Conservation (phyloP, 2,113 vertebrate species). For the Sialia sialis region DNA sequence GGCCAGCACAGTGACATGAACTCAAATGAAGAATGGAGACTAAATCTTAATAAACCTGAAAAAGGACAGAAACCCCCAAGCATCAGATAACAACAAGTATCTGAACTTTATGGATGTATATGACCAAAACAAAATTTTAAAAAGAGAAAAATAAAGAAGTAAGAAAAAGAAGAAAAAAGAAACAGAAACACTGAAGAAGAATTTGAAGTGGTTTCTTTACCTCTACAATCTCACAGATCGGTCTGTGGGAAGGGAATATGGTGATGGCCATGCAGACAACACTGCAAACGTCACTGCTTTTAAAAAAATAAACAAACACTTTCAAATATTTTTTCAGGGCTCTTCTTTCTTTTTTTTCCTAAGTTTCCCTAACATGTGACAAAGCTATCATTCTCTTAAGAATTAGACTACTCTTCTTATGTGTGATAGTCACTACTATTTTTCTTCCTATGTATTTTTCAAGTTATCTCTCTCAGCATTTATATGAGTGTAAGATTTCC, state of each 20-base stretch:
- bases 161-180: not conserved
- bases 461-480: not conserved
- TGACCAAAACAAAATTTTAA: not conserved
- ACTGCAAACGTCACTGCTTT: not conserved
- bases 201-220: not conserved
- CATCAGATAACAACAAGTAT: not conserved
- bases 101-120: not conserved
- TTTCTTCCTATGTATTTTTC: slow-evolving; percentile 10
- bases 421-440: not conserved
- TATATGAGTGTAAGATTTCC: not conserved
- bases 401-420: not conserved
- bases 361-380: slow-evolving; percentile 1
- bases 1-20: not conserved
- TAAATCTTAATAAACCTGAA: not conserved
- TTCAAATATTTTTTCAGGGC: not conserved
- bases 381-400: slow-evolving; percentile 6
- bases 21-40: not conserved
- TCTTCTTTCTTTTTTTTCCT: not conserved
- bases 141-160: not conserved
- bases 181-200: not conserved
- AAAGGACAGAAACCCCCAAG: not conserved
- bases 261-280: not conserved
- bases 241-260: not conserved
- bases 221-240: not conserved
- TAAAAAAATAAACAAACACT: not conserved